Evolutionary conservation across 2,888 invertebrate genomes (phyloP), one percentile per base, ranked within the genome.

Genomic region (Zootermopsis nevadensis): DNA sequence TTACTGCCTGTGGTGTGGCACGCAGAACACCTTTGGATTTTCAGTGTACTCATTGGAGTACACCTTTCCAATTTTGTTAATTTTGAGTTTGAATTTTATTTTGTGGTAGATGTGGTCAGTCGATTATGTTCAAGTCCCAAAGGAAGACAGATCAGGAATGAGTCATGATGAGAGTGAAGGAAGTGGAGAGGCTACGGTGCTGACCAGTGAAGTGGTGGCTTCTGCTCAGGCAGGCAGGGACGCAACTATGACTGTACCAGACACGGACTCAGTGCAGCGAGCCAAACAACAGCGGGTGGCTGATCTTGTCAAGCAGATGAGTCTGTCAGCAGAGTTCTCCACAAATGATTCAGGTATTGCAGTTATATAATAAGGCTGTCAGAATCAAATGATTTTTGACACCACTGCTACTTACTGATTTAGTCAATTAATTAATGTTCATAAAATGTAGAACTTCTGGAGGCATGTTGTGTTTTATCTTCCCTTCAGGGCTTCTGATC

Each of bases 31-130:
- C n/a, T n/a, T n/a, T n/a, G n/a, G n/a, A n/a, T n/a, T n/a, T n/a
- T n/a, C n/a, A n/a, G n/a, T n/a, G n/a, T n/a, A n/a, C n/a, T n/a
- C n/a, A n/a, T n/a, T n/a, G n/a, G n/a, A n/a, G n/a, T n/a, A n/a
- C n/a, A n/a, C n/a, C n/a, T n/a, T n/a, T n/a, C n/a, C n/a, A n/a
- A n/a, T n/a, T n/a, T n/a, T n/a, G n/a, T n/a, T n/a, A n/a, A n/a
- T n/a, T 48, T 48, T 48, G 19, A 33, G 30, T 27, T 24, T 27
- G 27, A 31, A 15, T 53, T 30, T 53, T 24, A 27, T 33, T 77
- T 55, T 66, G 15, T 87, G 86, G 15, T 88, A 97, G 97, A 98
- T 99, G 98, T 99, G 98, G 98, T 97, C 98, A 19, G 93, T 98
- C 88, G 98, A 98, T 89, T 98, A 98, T 89, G 94, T 97, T 77